Conservation (phyloP, 2,888 invertebrate genomes). For the Lepetodrilus schrolli region DNA sequence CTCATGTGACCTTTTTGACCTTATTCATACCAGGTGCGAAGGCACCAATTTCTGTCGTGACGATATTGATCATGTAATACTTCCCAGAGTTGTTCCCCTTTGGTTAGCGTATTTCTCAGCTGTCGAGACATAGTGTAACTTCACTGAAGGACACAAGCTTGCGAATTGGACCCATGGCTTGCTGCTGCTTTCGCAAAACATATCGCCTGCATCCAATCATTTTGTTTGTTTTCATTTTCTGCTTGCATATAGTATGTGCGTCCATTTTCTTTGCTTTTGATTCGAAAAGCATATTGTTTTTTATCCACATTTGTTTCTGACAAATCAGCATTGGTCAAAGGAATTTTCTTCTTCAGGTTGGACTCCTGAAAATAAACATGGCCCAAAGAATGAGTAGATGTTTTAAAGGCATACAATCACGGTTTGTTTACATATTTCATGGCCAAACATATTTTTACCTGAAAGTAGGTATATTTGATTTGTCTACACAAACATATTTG, state of each 20-base stretch:
- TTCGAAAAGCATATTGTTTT: conserved; percentile 71
- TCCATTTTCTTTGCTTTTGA: conserved; percentile 70
- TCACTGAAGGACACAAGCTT: conserved; percentile 72
- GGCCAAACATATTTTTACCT: too few species aligned
- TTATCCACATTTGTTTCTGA: conserved; percentile 72
- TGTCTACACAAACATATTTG: too few species aligned
- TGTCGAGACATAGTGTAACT: neutral
- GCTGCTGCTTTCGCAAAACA: conserved; percentile 74
- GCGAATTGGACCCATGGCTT: conserved; percentile 64
- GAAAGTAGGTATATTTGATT: too few species aligned
- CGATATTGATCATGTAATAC: too few species aligned
- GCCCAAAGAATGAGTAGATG: neutral
- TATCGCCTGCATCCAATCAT: conserved; percentile 75
- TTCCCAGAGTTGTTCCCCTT: too few species aligned
- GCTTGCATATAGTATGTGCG: conserved; percentile 72
- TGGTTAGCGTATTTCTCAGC: too few species aligned
- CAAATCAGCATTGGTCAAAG: conserved; percentile 70
- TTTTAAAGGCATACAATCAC: neutral
- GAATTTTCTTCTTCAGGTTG: conserved; percentile 62
- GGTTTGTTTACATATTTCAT: too few species aligned
- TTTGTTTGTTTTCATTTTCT: conserved; percentile 68
- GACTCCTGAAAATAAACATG: neutral
- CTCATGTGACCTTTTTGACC: too few species aligned
- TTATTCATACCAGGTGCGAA: too few species aligned
- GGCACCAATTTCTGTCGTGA: too few species aligned